phyloP scores from a whole-genome alignment of 2,113 vertebrate species.

The Oncorhynchus clarkii region DNA sequence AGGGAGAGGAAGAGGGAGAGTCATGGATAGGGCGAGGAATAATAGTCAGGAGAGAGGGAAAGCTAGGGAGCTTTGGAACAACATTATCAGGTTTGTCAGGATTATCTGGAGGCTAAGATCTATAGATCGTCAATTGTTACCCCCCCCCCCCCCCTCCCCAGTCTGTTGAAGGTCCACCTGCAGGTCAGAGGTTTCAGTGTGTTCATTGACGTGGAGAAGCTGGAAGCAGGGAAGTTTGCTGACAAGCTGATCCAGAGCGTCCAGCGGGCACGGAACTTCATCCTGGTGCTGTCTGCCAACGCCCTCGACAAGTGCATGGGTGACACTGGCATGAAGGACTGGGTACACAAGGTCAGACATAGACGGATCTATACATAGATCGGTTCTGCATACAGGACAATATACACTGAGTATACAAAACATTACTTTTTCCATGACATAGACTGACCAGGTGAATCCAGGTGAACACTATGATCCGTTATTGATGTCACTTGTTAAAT shows the following conservation, averaged over 20 bases:
- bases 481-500: too few species aligned
- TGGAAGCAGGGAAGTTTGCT: slow-evolving; percentile 93
- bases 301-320: slow-evolving; percentile 93
- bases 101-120: too few species aligned
- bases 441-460: too few species aligned
- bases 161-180: slow-evolving; percentile 95
- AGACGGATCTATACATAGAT: background rate
- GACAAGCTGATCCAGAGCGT: slow-evolving; percentile 93
- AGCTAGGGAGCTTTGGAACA: background rate
- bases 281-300: slow-evolving; percentile 87
- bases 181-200: slow-evolving; percentile 93
- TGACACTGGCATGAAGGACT: slow-evolving; percentile 88
- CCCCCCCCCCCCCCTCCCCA: slow-evolving; percentile 44
- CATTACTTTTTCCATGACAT: background rate
- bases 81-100: too few species aligned
- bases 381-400: background rate
- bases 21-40: background rate
- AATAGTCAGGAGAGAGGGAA: background rate
- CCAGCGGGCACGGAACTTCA: slow-evolving; percentile 86
- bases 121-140: background rate
- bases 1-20: background rate
- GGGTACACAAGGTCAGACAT: slow-evolving; percentile 92
- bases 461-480: too few species aligned
- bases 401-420: background rate
- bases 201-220: slow-evolving; percentile 97